phyloP scores from a whole-genome alignment of 2,797 vertebrate species.

The Gymnothorax reevesii region DNA sequence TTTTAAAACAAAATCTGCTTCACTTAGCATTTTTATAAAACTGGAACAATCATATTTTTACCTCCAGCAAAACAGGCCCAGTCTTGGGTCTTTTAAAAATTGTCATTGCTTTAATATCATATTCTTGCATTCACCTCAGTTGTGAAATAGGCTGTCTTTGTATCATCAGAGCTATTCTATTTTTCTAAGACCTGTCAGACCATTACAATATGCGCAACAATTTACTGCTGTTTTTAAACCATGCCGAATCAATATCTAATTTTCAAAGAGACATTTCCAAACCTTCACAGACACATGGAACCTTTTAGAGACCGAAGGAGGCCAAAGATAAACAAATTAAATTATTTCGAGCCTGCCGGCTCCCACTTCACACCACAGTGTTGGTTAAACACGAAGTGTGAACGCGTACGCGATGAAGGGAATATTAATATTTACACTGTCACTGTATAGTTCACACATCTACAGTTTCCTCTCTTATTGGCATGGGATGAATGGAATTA shows the following conservation, averaged over 20 bases:
- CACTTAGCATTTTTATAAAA: slow-evolving; percentile 36
- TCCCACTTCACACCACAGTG: background rate
- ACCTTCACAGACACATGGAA: slow-evolving; percentile 6
- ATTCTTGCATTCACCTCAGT: slow-evolving; percentile 1
- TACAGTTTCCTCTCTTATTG: background rate
- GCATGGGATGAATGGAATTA: slow-evolving; percentile 8
- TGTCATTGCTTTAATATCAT: background rate
- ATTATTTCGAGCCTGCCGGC: background rate
- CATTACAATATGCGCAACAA: background rate
- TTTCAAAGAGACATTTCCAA: slow-evolving; percentile 19
- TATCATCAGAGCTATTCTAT: background rate
- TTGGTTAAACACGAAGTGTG: slow-evolving; percentile 9
- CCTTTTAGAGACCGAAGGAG: background rate
- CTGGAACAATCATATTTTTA: slow-evolving; percentile 17
- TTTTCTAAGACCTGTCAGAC: slow-evolving; percentile 1
- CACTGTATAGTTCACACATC: background rate
- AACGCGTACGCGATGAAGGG: background rate
- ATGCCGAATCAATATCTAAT: slow-evolving; percentile 26
- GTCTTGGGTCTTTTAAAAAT: background rate
- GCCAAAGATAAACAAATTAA: slow-evolving; percentile 13
- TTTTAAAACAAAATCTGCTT: slow-evolving; percentile 22
- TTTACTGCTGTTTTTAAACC: slow-evolving; percentile 13
- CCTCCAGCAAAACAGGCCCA: background rate
- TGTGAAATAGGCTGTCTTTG: background rate
- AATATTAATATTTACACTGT: background rate